Conservation (phyloP, 2,888 invertebrate species). For the Cephus sareptanus region DNA sequence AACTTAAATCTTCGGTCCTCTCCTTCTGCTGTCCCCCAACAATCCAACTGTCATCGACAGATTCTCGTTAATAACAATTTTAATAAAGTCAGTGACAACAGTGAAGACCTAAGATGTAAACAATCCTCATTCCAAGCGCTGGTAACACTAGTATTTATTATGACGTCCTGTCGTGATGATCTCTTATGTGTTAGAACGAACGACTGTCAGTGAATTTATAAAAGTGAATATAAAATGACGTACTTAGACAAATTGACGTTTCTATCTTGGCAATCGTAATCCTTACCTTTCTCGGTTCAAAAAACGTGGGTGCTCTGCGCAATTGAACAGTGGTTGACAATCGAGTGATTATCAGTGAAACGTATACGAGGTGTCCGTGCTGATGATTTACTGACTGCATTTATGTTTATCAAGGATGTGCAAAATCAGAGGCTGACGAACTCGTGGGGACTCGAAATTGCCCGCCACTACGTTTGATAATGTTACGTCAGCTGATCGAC, state of each 20-base stretch:
- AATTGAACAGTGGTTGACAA: background rate
- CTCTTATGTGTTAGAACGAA: background rate
- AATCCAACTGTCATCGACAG: background rate
- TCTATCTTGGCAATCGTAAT: background rate
- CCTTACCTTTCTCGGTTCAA: background rate
- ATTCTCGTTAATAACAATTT: background rate
- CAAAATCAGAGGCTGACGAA: background rate
- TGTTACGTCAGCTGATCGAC: constrained; percentile 46
- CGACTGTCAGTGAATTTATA: background rate
- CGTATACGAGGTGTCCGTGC: background rate
- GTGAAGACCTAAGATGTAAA: background rate
- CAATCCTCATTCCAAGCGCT: background rate
- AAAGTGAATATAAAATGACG: background rate
- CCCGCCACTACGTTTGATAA: constrained; percentile 27
- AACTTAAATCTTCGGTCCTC: no score
- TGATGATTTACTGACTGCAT: background rate
- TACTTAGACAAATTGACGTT: background rate
- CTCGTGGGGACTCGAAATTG: background rate
- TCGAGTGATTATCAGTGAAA: background rate
- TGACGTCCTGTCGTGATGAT: background rate
- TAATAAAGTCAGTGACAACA: background rate
- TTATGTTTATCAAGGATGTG: background rate
- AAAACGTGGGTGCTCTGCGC: background rate
- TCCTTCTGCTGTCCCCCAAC: no score
- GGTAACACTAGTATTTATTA: background rate